Percentiles rank a stretch among this genome's conserved stretches.
Evolutionary conservation across 2,888 invertebrate genomes (phyloP).

Genomic region (Lepidocyrtinus sp.): DNA sequence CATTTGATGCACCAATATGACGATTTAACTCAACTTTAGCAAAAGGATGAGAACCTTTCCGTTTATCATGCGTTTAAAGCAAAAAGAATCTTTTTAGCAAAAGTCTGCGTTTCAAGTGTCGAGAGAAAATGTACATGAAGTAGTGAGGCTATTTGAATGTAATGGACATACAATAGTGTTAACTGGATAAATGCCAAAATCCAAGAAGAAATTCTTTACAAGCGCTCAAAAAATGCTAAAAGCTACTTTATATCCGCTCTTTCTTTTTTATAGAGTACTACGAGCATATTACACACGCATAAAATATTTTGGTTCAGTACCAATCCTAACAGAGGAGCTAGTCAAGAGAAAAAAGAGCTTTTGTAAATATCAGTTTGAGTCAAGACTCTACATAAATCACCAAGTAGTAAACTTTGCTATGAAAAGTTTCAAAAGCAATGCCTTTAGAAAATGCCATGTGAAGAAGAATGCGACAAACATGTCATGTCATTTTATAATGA

Average conservation of each 20-base stretch:
- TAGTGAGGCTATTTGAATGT: too few relatives aligned
- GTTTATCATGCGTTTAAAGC: neutral
- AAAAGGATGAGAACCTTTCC: neutral
- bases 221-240: neutral
- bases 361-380: slow-evolving; percentile 51
- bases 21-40: neutral
- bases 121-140: too few relatives aligned
- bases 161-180: too few relatives aligned
- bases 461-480: slow-evolving; percentile 19
- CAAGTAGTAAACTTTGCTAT: slow-evolving; percentile 11
- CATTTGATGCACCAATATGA: too few relatives aligned
- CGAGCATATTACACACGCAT: slow-evolving; percentile 23
- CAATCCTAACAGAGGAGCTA: neutral
- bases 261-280: neutral
- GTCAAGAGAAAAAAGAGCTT: neutral
- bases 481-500: slow-evolving; percentile 51
- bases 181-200: slow-evolving; percentile 17
- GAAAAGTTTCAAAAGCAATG: neutral
- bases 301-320: slow-evolving; percentile 26
- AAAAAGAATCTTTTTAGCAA: too few relatives aligned
- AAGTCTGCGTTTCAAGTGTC: too few relatives aligned
- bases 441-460: neutral
- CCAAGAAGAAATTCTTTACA: neutral
- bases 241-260: neutral
- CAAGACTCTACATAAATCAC: slow-evolving; percentile 55